Conservation (phyloP, 2,113 vertebrate genomes). For the Epinephelus moara region DNA sequence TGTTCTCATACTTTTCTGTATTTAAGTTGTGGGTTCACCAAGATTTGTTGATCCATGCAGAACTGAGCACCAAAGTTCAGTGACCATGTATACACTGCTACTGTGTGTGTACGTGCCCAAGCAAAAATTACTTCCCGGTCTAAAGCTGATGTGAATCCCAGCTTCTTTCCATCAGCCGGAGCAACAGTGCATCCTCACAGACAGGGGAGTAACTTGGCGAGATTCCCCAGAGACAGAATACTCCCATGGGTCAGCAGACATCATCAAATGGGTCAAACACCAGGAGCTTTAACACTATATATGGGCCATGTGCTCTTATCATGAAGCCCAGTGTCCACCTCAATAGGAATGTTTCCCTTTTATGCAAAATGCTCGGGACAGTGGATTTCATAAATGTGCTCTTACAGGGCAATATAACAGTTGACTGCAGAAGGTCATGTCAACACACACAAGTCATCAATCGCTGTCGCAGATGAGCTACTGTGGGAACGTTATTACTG, state of each 20-base stretch:
- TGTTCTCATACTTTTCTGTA: neutral
- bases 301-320: neutral
- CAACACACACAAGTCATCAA: constrained; percentile 5
- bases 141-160: constrained; percentile 61
- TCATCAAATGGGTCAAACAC: constrained; percentile 24
- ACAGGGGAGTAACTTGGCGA: constrained; percentile 15
- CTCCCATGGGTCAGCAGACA: constrained; percentile 34
- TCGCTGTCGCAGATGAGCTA: constrained; percentile 19
- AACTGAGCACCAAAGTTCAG: constrained; percentile 3
- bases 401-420: neutral
- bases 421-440: constrained; percentile 10
- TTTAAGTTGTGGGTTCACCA: constrained; percentile 18
- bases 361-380: neutral
- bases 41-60: constrained; percentile 27
- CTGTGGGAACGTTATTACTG: constrained; percentile 10
- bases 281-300: constrained; percentile 13
- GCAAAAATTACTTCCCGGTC: constrained; percentile 12
- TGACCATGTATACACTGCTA: constrained; percentile 1
- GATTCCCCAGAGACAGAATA: constrained; percentile 25
- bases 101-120: neutral
- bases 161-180: constrained; percentile 41
- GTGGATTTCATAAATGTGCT: neutral
- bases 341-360: neutral
- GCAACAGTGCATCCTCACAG: constrained; percentile 13
- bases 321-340: constrained; percentile 2